Evolutionary conservation across 1,140 invertebrate genomes (phyloP).

Genomic region (Lepidurus couesii): DNA sequence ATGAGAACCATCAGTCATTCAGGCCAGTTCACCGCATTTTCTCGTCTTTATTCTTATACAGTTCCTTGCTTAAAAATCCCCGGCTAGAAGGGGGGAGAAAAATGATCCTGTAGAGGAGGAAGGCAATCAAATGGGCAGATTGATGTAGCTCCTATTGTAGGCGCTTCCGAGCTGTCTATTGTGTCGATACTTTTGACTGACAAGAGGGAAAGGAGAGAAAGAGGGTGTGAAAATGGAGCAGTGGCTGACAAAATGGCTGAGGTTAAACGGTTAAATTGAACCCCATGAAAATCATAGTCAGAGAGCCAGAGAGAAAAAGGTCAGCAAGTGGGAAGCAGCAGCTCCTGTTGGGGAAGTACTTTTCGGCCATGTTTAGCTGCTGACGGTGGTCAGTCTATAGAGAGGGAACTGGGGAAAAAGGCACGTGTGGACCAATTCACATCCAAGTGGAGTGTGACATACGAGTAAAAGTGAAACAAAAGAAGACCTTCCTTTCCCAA

Average conservation of each 20-base stretch:
- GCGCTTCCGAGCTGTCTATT: neutral
- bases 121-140: conserved; percentile 7
- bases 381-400: neutral
- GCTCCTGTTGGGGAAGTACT: neutral
- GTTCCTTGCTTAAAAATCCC: neutral
- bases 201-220: neutral
- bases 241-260: neutral
- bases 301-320: neutral
- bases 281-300: neutral
- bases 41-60: neutral
- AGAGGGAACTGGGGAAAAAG: neutral
- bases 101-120: conserved; percentile 1
- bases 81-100: neutral
- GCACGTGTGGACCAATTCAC: conserved; percentile 4
- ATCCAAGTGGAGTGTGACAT: conserved; percentile 8
- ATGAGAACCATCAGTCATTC: conserved; percentile 7
- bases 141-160: neutral
- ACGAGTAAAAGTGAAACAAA: conserved; percentile 10
- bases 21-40: neutral
- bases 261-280: neutral
- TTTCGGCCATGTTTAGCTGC: neutral
- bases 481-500: neutral
- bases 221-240: conserved; percentile 8
- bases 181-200: neutral
- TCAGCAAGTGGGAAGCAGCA: neutral